Evolutionary conservation across 2,797 vertebrate genomes (phyloP), one percentile per base, ranked within the genome.

Genomic region (Sylvilagus floridanus): DNA sequence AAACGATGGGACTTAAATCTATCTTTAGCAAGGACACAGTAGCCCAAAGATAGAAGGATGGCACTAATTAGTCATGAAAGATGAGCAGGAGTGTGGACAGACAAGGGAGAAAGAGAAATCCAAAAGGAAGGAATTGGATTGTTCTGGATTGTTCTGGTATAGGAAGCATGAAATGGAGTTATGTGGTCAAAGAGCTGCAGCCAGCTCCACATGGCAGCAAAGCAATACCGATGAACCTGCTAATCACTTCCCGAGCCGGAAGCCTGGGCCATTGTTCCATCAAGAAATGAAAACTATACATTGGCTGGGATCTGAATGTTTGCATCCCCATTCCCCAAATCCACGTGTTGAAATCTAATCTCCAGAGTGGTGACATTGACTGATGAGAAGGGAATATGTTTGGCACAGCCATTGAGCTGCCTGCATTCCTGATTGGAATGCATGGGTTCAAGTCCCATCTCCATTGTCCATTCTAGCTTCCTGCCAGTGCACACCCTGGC

Each of bases 211-310:
- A 3, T 35, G 28, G 30, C 35, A 50, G 16, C 22, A 47, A 7
- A 3, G 42, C 37, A 37, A 4, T 37, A 5, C 37, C 4, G 2
- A 9, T n/a, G 7, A 5, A 5, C 4, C 11, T 22, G 17, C 28
- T 3, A 19, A 52, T 60, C 16, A 83, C 19, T 63, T 71, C 22
- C 7, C 35, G 30, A 1, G 3, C 26, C 14, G 2, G 72, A 66
- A 5, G 47, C 9, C 19, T 9, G 24, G 10, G 16, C 12, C 8
- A 16, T 65, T 65, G 19, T 42, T 52, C 73, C 7, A 13, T 54
- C 10, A 60, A 52, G 9, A 52, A 21, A 47, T 63, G 21, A 32
- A 65, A 10, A n/a, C 50, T 42, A 42, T 42, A 42, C 30, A 9
- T 22, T 54, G 35, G n/a, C 62, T 35, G 2, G 14, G 7, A 22